These are phyloP conservation scores for Lasioglossum leucozonium DNA, from an alignment of 2,888 invertebrate genomes.

Conservation along the genomic window DNA sequence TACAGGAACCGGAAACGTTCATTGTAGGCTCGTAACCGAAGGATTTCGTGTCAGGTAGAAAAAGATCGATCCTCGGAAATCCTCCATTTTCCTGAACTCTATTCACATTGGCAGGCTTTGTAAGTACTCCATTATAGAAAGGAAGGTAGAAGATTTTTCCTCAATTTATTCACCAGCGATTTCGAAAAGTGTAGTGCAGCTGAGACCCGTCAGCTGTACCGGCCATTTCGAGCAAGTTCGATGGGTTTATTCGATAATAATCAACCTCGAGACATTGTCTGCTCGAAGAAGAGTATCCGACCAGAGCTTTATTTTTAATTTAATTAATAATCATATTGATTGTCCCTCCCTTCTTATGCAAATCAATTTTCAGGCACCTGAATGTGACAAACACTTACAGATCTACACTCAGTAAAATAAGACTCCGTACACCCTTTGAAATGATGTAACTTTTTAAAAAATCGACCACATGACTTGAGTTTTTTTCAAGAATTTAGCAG, in stretches of 20 bases:
- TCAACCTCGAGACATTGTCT: no score
- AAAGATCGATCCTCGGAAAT: slow-evolving; percentile 10
- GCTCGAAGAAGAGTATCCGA: no score
- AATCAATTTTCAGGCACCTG: no score
- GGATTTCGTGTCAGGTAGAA: slow-evolving; percentile 18
- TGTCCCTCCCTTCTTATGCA: no score
- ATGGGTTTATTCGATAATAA: not conserved
- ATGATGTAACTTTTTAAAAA: no score
- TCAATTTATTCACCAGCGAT: slow-evolving; percentile 23
- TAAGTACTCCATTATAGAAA: not conserved
- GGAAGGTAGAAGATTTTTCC: slow-evolving; percentile 12
- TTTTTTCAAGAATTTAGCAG: no score
- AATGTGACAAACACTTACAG: no score
- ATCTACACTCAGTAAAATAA: no score
- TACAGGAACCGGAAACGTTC: slow-evolving; percentile 3
- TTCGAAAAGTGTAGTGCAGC: slow-evolving; percentile 31
- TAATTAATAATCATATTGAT: no score
- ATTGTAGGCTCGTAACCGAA: slow-evolving; percentile 19
- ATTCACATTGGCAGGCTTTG: slow-evolving; percentile 19
- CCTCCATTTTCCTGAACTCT: not conserved
- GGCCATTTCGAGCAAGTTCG: not conserved
- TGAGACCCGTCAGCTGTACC: not conserved
- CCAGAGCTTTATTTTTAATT: no score
- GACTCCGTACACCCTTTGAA: no score
- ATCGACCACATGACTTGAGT: no score